Evolutionary conservation across 2,797 vertebrate genomes (phyloP).

Genomic region (Cyclura pinguis): DNA sequence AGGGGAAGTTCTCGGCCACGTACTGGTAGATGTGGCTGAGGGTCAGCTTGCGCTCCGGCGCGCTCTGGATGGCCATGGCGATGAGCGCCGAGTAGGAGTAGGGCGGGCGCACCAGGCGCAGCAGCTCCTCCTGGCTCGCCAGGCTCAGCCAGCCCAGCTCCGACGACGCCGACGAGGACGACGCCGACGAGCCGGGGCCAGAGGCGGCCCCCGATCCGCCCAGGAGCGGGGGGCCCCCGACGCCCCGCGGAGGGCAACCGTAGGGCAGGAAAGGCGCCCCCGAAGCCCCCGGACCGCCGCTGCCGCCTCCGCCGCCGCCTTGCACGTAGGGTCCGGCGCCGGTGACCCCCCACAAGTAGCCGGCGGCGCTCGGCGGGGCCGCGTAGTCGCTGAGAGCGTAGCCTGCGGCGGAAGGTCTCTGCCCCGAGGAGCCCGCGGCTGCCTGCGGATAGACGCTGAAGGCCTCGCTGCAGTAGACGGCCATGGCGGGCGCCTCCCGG

Average conservation of each 20-base stretch:
- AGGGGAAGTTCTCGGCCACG: slow-evolving; percentile 96
- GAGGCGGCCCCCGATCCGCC: neutral
- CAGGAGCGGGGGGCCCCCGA: slow-evolving; percentile 64
- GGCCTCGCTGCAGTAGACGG: slow-evolving; percentile 93
- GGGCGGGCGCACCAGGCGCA: slow-evolving; percentile 95
- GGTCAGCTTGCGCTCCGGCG: slow-evolving; percentile 94
- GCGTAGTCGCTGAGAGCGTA: slow-evolving; percentile 90
- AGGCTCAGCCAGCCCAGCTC: slow-evolving; percentile 94
- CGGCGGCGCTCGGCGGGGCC: slow-evolving; percentile 78
- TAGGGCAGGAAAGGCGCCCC: slow-evolving; percentile 81
- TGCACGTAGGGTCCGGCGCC: slow-evolving; percentile 88
- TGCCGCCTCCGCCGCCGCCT: slow-evolving; percentile 71
- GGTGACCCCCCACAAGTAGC: slow-evolving; percentile 90
- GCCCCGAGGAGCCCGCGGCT: slow-evolving; percentile 76
- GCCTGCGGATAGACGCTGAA: slow-evolving; percentile 90
- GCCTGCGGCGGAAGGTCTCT: slow-evolving; percentile 77
- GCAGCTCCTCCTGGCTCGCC: slow-evolving; percentile 94
- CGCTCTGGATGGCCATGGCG: slow-evolving; percentile 98
- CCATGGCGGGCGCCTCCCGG: slow-evolving; percentile 78
- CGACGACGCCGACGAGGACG: slow-evolving; percentile 76
- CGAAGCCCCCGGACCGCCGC: slow-evolving; percentile 75
- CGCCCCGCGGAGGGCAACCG: slow-evolving; percentile 70
- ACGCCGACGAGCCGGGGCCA: too few species aligned
- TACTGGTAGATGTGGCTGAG: slow-evolving; percentile 98
- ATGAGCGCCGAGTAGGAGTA: slow-evolving; percentile 98